These are phyloP conservation scores for Pyrrhia umbra DNA, from an alignment of 2,888 invertebrate genomes.

Conservation along the genomic window DNA sequence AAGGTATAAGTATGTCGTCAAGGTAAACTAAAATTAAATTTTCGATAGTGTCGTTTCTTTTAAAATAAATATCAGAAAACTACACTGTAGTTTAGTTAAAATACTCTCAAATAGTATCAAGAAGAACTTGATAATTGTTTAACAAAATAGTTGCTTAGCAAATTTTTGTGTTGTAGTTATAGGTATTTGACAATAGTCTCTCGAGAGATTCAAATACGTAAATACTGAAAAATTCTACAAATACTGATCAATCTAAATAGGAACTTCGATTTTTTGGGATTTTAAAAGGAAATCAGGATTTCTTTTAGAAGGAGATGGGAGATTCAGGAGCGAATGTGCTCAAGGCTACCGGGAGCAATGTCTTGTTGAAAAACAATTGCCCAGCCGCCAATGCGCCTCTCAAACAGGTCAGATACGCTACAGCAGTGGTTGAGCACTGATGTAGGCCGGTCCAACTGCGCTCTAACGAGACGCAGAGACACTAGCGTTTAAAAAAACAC, in stretches of 20 bases:
- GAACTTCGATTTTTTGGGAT: constrained; percentile 7
- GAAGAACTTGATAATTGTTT: constrained; percentile 1
- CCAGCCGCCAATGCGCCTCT: constrained; percentile 81
- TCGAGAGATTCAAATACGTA: constrained; percentile 32
- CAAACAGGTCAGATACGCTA: constrained; percentile 80
- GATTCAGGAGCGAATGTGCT: constrained; percentile 46
- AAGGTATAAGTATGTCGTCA: constrained; percentile 4
- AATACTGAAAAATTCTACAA: not conserved
- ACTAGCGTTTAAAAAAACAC: constrained; percentile 66
- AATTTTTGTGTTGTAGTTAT: not conserved
- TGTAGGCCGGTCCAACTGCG: constrained; percentile 78
- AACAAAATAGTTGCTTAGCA: not conserved
- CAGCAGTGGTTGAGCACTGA: constrained; percentile 86
- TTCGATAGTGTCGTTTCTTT: constrained; percentile 29
- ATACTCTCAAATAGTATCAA: not conserved
- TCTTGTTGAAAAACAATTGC: constrained; percentile 89
- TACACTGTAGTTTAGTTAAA: constrained; percentile 12
- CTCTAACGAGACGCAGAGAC: constrained; percentile 75
- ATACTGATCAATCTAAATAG: constrained; percentile 25
- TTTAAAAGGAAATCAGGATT: not conserved
- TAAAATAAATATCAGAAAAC: constrained; percentile 47
- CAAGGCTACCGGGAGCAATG: constrained; percentile 85
- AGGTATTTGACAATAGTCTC: constrained; percentile 13
- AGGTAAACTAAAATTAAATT: constrained; percentile 7
- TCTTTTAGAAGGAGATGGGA: constrained; percentile 19